Base-by-base conservation (phyloP, 2,113 vertebrate genomes). In the Megalops atlanticus region DNA sequence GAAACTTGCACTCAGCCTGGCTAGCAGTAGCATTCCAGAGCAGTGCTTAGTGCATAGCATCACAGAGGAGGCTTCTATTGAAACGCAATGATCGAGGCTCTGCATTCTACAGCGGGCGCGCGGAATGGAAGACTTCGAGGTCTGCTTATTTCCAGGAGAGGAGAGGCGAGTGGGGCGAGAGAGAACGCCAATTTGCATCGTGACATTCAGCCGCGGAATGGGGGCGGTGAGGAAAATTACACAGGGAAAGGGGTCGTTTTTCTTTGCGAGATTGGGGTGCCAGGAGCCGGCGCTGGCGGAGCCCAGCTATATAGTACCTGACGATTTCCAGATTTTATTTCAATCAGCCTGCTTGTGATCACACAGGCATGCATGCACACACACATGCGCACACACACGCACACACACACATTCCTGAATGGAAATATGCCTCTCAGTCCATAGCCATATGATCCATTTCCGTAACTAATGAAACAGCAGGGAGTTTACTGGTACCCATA, bases 111-210 rank as follows among this genome's bases (percentile, higher is more conserved):
- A 7, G 52, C 58, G n/a, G 58, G 4, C 14, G 58, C 24, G 24
- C 24, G 12, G 58, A 31, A 31, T 64, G 58, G 58, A 64, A 31
- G 24, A 64, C 24, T 2, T 64, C 58, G 11, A 31, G 58, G 58
- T 64, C 58, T 64, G 58, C 6, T 64, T 64, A 64, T 64, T 64
- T 64, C n/a, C 58, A 27, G 58, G 58, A 64, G 58, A 64, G 58
- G n/a, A 10, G 11, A 31, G 58, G n/a, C n/a, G 58, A 64, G 58
- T 24, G 1, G 18, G 47, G 58, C 6, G 58, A 10, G 58, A 31
- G 58, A 10, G 27, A n/a, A 31, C n/a, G n/a, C 24, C 54, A 31
- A 64, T 64, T 64, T 31, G 58, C 58, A 64, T 64, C 24, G 58
- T 64, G 58, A 64, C 58, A 64, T 31, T 31, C n/a, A 7, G 58